Evolutionary conservation across 2,888 invertebrate species (phyloP).

Genomic region (Ormyrus rosae): DNA sequence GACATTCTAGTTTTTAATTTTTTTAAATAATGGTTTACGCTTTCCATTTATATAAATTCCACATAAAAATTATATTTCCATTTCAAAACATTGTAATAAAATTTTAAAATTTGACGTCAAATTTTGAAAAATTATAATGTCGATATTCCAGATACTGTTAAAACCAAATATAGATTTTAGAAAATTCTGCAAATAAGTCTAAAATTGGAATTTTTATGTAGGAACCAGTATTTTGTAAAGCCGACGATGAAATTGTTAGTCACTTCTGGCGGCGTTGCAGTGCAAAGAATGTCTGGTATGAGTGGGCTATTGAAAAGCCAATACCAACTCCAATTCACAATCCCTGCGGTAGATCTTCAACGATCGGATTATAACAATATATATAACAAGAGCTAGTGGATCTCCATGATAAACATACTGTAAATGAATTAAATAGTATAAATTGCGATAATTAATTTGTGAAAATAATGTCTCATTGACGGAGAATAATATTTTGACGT

Average conservation of each 20-base stretch:
- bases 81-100: neutral
- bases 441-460: constrained; percentile 18
- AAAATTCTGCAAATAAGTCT: no score
- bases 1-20: no score
- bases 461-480: neutral
- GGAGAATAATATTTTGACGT: neutral
- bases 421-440: neutral
- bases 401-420: neutral
- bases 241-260: constrained; percentile 84
- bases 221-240: constrained; percentile 85
- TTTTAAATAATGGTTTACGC: no score
- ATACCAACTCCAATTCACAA: constrained; percentile 81
- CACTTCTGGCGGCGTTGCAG: constrained; percentile 92
- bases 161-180: no score
- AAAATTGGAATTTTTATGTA: constrained; percentile 68
- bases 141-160: no score
- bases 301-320: constrained; percentile 89
- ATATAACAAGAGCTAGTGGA: no score
- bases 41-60: no score
- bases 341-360: constrained; percentile 85
- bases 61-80: no score
- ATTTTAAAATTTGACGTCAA: neutral
- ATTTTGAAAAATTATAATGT: no score
- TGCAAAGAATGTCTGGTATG: constrained; percentile 94
- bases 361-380: constrained; percentile 79